These are phyloP conservation scores for Cyanistes caeruleus DNA, from an alignment of 2,113 vertebrate species.

Conservation along the genomic window DNA sequence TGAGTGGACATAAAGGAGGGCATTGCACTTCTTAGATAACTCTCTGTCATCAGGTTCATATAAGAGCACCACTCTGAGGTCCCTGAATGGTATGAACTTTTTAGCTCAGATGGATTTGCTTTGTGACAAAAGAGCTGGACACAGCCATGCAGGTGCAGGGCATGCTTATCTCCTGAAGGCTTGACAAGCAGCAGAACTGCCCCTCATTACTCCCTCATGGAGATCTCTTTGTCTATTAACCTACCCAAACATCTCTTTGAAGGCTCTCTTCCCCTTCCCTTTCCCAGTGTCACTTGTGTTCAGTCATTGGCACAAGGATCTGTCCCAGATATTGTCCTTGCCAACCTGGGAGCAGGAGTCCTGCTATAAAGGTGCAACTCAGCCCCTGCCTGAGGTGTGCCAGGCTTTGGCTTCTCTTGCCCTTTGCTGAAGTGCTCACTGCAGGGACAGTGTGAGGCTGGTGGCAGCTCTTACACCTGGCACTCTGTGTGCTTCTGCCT, in stretches of 20 bases:
- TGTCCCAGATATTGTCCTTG: not conserved
- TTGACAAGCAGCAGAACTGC: not conserved
- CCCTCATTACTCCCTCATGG: not conserved
- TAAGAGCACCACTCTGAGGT: not conserved
- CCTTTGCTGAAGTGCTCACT: not conserved
- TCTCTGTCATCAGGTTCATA: not conserved
- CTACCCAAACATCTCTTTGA: not conserved
- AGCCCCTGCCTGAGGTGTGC: not conserved
- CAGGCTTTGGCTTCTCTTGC: not conserved
- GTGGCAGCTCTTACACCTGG: not conserved
- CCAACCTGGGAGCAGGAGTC: not conserved
- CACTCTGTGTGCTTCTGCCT: not conserved
- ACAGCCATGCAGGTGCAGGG: not conserved
- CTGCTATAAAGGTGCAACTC: not conserved
- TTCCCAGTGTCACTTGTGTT: not conserved
- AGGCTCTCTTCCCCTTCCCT: not conserved
- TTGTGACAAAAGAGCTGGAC: not conserved
- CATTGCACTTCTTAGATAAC: not conserved
- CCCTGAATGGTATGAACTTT: not conserved
- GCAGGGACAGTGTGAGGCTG: not conserved
- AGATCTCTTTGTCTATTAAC: not conserved
- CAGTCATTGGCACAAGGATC: not conserved
- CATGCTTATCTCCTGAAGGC: not conserved
- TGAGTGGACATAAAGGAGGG: not conserved
- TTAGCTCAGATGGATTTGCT: not conserved